Evolutionary conservation across 2,113 vertebrate species (phyloP).

Genomic region (Microtus pennsylvanicus): DNA sequence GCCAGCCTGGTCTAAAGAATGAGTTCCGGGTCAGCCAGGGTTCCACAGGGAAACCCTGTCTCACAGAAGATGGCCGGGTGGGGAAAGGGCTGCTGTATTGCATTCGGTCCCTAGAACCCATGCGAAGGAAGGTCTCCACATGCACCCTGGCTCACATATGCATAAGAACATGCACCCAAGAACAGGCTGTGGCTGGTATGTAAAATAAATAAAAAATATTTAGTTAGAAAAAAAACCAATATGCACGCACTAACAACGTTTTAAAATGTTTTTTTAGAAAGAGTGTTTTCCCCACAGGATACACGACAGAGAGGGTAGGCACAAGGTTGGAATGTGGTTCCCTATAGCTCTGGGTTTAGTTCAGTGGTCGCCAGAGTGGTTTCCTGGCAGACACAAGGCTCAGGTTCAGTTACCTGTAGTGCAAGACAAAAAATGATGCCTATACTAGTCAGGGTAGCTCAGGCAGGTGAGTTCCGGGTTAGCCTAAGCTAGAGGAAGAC

Average conservation of each 20-base stretch:
- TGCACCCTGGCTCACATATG: background rate
- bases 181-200: too few relatives aligned
- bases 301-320: too few relatives aligned
- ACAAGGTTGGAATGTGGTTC: background rate
- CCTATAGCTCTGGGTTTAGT: background rate
- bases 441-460: background rate
- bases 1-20: too few relatives aligned
- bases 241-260: background rate
- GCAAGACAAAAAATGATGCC: background rate
- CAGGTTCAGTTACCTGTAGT: background rate
- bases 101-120: too few relatives aligned
- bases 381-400: background rate
- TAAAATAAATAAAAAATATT: too few relatives aligned
- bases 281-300: background rate
- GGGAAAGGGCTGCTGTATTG: background rate
- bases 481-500: background rate
- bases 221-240: too few relatives aligned
- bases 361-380: too few relatives aligned
- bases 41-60: too few relatives aligned
- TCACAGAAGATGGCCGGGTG: background rate
- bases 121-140: background rate
- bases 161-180: too few relatives aligned
- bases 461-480: background rate
- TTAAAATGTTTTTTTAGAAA: background rate
- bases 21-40: too few relatives aligned